These are phyloP conservation scores for Meandrusa payeni DNA, from an alignment of 2,888 invertebrate species.

Conservation along the genomic window DNA sequence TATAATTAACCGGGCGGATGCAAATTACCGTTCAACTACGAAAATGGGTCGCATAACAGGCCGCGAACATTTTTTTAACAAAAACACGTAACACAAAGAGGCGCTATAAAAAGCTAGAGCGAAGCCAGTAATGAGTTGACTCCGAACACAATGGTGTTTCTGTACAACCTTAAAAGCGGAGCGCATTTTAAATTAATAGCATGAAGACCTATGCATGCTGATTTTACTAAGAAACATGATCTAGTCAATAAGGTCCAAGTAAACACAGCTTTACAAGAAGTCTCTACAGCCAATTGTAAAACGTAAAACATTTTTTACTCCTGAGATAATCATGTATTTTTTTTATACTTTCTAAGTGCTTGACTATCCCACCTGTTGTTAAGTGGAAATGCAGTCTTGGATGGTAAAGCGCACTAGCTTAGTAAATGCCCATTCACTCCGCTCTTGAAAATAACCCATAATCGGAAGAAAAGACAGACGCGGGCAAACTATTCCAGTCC, in stretches of 20 bases:
- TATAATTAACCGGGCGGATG: constrained; percentile 13
- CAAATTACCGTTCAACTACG: constrained; percentile 9
- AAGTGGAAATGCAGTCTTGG: too few relatives aligned
- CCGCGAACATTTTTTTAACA: constrained; percentile 18
- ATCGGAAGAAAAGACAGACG: too few relatives aligned
- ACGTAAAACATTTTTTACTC: constrained; percentile 18
- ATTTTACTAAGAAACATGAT: constrained; percentile 15
- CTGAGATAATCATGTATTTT: constrained; percentile 24
- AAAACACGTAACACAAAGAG: constrained; percentile 19
- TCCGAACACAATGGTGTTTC: constrained; percentile 12
- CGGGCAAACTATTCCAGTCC: too few relatives aligned
- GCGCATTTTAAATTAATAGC: constrained; percentile 10
- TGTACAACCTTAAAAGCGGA: neutral
- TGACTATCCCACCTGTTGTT: too few relatives aligned
- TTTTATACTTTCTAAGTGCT: too few relatives aligned
- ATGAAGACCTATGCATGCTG: constrained; percentile 2
- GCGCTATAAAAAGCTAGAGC: constrained; percentile 14
- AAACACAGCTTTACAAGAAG: constrained; percentile 9
- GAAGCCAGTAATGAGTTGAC: constrained; percentile 18
- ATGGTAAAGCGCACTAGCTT: too few relatives aligned
- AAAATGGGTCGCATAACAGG: constrained; percentile 20
- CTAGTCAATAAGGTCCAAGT: constrained; percentile 18
- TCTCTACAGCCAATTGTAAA: constrained; percentile 14
- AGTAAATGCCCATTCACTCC: too few relatives aligned
- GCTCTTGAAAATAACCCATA: too few relatives aligned